Base-by-base conservation (phyloP, 1,140 invertebrate genomes). In the Cephus cinctus region DNA sequence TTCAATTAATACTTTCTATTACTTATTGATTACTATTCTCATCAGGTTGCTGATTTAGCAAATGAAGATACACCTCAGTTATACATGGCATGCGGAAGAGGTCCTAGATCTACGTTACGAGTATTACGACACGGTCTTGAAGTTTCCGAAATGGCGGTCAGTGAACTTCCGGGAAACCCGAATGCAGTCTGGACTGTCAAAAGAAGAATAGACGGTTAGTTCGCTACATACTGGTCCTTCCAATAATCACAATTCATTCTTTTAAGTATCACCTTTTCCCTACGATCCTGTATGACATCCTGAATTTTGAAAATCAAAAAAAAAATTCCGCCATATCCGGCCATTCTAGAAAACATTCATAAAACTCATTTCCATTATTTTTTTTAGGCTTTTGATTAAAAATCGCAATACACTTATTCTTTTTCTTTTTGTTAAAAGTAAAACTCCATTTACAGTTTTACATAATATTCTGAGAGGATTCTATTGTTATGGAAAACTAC, bases 161-260 rank as follows among this genome's bases (percentile, higher is more conserved):
- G 96, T 36, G 97, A 99, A 76, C 77, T 99, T 52, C 98, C 98
- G 9, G 96, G 96, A 71, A 98, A 96, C 73, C 98, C 98, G 6
- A 99, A 98, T 80, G 96, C 96, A 65, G 98, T 99, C 4, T 99
- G 98, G 98, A 99, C 98, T 22, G 96, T 99, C 1, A 96, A 98
- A 73, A 85, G 89, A 68, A 87, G 94, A 74, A 85, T 89, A 69
- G 97, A 99, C 81, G 95, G 93, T 96, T 77, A 85, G 83, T 82
- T 16, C 15, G 36, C 40, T 22, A 50, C 8, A 30, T 16, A 31
- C 34, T 19, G 18, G 14, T 19, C 43, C 31, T 22, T 43, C 31
- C 19, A 35, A 43, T 43, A 30, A 36, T 31, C n/a, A 30, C 20
- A 22, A 41, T 4, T 20, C 12, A 30, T n/a, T n/a, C n/a, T n/a